phyloP scores from a whole-genome alignment of 2,888 invertebrate genomes.

The Cylloceria caligata region DNA sequence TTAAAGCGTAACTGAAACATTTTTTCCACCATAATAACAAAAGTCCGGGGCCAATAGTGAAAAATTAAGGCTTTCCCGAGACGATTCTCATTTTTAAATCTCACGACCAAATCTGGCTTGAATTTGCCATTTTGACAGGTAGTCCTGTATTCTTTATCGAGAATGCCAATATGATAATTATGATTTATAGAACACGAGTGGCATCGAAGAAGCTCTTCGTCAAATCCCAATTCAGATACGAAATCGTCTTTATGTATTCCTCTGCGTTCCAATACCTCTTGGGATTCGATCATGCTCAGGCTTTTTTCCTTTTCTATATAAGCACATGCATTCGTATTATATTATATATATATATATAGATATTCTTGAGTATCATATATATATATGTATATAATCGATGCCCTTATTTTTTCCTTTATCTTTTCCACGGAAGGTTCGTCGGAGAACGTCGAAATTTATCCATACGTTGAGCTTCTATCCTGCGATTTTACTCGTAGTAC shows the following conservation, averaged over 20 bases:
- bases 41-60: too few species aligned
- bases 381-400: conserved; percentile 14
- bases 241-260: conserved; percentile 56
- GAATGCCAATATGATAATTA: conserved; percentile 45
- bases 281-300: conserved; percentile 33
- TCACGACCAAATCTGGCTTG: background rate
- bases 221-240: conserved; percentile 45
- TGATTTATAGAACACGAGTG: conserved; percentile 50
- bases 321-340: background rate
- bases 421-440: conserved; percentile 34
- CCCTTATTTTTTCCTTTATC: conserved; percentile 33
- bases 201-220: conserved; percentile 9
- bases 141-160: conserved; percentile 22
- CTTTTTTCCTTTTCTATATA: conserved; percentile 33
- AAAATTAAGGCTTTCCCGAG: background rate
- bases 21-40: too few species aligned
- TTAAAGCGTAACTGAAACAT: too few species aligned
- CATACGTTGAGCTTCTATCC: conserved; percentile 60
- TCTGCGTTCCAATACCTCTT: conserved; percentile 35
- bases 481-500: conserved; percentile 18
- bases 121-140: background rate
- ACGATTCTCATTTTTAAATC: background rate
- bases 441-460: conserved; percentile 67
- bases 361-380: background rate
- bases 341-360: background rate